Evolutionary conservation across 2,797 vertebrate genomes (phyloP).

Genomic region (Falco columbarius): DNA sequence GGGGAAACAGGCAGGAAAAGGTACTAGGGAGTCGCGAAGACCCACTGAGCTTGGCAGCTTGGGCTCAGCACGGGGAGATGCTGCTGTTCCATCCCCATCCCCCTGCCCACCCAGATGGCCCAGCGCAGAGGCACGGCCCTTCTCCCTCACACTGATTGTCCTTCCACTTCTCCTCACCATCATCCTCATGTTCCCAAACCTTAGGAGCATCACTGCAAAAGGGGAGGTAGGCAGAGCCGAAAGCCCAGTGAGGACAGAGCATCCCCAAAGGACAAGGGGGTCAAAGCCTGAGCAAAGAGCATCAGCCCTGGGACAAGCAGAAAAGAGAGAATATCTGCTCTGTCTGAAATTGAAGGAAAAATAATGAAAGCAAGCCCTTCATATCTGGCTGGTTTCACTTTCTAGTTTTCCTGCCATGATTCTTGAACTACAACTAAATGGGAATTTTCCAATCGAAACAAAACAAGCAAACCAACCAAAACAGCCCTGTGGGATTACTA

Average conservation of each 20-base stretch:
- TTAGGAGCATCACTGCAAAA: not conserved
- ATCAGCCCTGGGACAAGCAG: not conserved
- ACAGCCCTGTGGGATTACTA: not conserved
- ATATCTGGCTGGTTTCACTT: not conserved
- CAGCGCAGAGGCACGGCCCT: not conserved
- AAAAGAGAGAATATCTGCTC: not conserved
- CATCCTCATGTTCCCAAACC: not conserved
- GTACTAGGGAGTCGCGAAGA: not conserved
- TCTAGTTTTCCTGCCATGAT: not conserved
- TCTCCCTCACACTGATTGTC: not conserved
- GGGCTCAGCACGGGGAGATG: not conserved
- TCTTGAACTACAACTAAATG: conserved; percentile 8
- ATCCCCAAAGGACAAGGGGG: not conserved
- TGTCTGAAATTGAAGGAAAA: not conserved
- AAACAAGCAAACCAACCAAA: conserved; percentile 7
- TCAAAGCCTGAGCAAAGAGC: not conserved
- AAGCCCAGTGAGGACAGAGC: not conserved
- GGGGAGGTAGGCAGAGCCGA: not conserved
- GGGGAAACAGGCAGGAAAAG: not conserved
- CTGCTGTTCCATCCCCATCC: not conserved
- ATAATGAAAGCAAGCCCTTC: not conserved
- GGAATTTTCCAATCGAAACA: conserved; percentile 1
- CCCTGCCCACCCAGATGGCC: not conserved
- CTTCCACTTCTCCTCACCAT: not conserved
- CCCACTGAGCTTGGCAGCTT: not conserved